phyloP scores from a whole-genome alignment of 2,888 invertebrate species.

The Hyppa rectilinea region DNA sequence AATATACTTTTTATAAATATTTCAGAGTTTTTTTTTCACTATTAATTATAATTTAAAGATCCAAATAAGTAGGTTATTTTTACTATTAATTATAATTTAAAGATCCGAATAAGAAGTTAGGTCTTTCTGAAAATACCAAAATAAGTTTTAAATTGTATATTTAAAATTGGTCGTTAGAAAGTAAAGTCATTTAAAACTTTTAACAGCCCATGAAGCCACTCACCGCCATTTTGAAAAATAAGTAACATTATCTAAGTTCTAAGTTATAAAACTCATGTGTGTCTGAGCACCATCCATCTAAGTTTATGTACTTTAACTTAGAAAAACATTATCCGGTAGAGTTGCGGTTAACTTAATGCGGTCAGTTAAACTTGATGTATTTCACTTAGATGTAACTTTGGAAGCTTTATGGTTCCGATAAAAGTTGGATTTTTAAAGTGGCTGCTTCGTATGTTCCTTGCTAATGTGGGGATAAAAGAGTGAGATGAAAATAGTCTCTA shows the following conservation, averaged over 20 bases:
- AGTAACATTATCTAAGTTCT: constrained; percentile 54
- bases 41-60: neutral
- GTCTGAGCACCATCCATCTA: constrained; percentile 82
- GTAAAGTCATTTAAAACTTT: constrained; percentile 33
- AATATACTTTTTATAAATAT: constrained; percentile 84
- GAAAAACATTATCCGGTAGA: constrained; percentile 73
- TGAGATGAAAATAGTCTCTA: neutral
- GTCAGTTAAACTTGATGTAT: constrained; percentile 81
- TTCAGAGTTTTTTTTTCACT: constrained; percentile 34
- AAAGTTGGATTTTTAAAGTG: constrained; percentile 67
- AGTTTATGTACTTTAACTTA: constrained; percentile 80
- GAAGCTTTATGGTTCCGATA: constrained; percentile 71
- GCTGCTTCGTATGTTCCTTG: constrained; percentile 31
- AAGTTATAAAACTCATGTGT: constrained; percentile 72
- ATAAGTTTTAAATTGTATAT: neutral
- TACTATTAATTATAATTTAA: too few relatives aligned
- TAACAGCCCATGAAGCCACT: constrained; percentile 19
- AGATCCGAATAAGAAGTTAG: neutral
- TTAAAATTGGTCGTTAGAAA: constrained; percentile 7
- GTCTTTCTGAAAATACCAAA: neutral
- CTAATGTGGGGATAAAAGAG: constrained; percentile 44
- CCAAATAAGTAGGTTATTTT: too few relatives aligned
- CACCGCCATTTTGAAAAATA: constrained; percentile 59
- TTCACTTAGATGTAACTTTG: constrained; percentile 77
- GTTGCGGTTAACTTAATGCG: constrained; percentile 76